Conservation (phyloP, 2,888 invertebrate species). For the Patella ulyssiponensis region DNA sequence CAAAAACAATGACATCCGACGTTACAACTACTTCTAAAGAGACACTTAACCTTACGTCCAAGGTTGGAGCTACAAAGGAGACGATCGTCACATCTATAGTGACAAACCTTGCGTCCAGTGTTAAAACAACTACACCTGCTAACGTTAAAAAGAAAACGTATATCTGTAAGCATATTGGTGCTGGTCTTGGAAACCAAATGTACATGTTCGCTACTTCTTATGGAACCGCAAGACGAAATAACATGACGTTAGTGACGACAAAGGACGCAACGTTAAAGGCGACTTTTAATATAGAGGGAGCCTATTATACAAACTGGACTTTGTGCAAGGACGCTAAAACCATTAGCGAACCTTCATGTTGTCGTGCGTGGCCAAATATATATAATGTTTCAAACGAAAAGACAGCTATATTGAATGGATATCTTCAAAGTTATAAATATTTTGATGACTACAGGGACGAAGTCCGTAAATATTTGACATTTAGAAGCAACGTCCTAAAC, state of each 20-base stretch:
- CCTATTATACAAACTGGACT: neutral
- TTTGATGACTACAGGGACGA: neutral
- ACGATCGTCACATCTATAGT: too few relatives aligned
- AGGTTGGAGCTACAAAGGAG: too few relatives aligned
- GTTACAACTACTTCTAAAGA: too few relatives aligned
- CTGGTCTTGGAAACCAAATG: neutral
- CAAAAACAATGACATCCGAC: too few relatives aligned
- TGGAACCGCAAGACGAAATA: neutral
- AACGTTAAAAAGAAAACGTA: too few relatives aligned
- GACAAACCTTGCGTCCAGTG: too few relatives aligned
- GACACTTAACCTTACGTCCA: too few relatives aligned
- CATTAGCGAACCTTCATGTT: neutral
- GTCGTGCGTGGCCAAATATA: neutral
- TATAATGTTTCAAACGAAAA: neutral
- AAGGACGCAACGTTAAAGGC: neutral
- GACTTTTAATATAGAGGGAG: neutral
- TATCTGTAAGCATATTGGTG: neutral
- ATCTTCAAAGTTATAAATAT: conserved; percentile 12
- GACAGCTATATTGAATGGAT: neutral
- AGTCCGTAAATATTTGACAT: neutral
- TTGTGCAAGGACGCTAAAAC: neutral
- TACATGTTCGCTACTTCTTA: neutral
- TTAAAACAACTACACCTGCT: too few relatives aligned
- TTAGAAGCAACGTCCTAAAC: neutral
- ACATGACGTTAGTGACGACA: neutral